Evolutionary conservation across 2,888 invertebrate species (phyloP).

Genomic region (Timandra comae): DNA sequence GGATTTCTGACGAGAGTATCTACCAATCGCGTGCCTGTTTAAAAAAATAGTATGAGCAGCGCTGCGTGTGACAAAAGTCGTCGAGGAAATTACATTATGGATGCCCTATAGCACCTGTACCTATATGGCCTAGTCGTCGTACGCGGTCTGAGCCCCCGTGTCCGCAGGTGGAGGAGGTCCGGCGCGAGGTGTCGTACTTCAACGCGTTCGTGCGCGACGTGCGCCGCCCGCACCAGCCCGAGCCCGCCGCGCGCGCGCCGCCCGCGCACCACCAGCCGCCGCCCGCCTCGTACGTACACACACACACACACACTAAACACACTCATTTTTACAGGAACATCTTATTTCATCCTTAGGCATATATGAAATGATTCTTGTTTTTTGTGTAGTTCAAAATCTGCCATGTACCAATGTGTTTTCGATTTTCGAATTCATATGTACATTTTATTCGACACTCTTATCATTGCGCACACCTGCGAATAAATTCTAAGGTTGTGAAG

Average conservation of each 20-base stretch:
- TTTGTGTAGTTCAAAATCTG: not conserved
- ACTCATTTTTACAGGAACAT: too few relatives aligned
- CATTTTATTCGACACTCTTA: not conserved
- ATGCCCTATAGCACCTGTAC: too few relatives aligned
- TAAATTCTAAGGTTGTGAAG: too few relatives aligned
- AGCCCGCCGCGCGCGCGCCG: conserved; percentile 80
- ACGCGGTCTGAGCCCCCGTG: too few relatives aligned
- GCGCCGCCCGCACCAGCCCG: conserved; percentile 94
- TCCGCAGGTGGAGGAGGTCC: conserved; percentile 89
- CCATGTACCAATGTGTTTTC: too few relatives aligned
- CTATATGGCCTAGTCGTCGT: too few relatives aligned
- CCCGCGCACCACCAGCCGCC: conserved; percentile 41
- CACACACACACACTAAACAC: conserved; percentile 11
- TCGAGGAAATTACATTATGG: too few relatives aligned
- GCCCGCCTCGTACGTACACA: conserved; percentile 25
- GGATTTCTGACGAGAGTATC: too few relatives aligned
- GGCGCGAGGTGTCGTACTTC: conserved; percentile 97
- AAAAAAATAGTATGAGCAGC: too few relatives aligned
- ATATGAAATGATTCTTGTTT: not conserved
- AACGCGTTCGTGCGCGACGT: conserved; percentile 97
- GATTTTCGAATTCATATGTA: not conserved
- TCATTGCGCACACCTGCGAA: not conserved
- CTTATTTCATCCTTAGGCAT: too few relatives aligned
- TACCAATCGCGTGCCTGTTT: too few relatives aligned
- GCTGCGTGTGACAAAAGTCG: too few relatives aligned